Base-by-base conservation (phyloP, 2,113 vertebrate species). In the Cryptomyrus ogoouensis region DNA sequence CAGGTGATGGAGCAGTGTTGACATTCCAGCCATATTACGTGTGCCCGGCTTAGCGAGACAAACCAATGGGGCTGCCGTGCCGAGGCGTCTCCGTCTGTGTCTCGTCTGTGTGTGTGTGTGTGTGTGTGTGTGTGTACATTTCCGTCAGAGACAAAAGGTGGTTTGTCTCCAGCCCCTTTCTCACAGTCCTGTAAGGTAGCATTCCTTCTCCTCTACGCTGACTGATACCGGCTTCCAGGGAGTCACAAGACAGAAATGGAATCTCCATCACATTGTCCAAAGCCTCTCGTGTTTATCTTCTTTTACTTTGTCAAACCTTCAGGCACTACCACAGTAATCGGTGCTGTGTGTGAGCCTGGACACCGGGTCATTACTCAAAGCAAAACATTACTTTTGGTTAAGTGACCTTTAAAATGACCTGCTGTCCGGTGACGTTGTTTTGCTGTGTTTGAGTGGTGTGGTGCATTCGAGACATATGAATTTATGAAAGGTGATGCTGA, bases 161-260 rank as follows among this genome's bases (percentile, higher is more conserved):
- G 21, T n/a, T 83, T 83, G 44, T 53, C 91, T 89, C 77, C 21
- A 15, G 66, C 44, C 52, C n/a, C 49, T 80, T 83, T 83, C 87
- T 86, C 52, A 52, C 49, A 15, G 56, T 31, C 83, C 90, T 92
- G 91, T 88, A 62, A 92, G 27, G 89, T 74, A 77, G 74, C 92
- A 93, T 94, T 95, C 91, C 83, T 62, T 13, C 47, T 27, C 83
- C 50, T 42, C 49, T 88, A 87, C 52, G 44, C 74, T 77, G 7
- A 91, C 70, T 44, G 66, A 89, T 89, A 87, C 88, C 83, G 15
- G 27, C 27, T 90, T 31, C 27, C 6, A 0, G 35, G 39, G 24
- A 8, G 49, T 47, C 44, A 47, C 44, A 24, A 13, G 39, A 44
- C 44, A 47, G 83, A 84, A 84, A 47, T 13, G 19, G 24, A n/a